Conservation (phyloP, 2,888 invertebrate genomes). For the Diloba caeruleocephala region DNA sequence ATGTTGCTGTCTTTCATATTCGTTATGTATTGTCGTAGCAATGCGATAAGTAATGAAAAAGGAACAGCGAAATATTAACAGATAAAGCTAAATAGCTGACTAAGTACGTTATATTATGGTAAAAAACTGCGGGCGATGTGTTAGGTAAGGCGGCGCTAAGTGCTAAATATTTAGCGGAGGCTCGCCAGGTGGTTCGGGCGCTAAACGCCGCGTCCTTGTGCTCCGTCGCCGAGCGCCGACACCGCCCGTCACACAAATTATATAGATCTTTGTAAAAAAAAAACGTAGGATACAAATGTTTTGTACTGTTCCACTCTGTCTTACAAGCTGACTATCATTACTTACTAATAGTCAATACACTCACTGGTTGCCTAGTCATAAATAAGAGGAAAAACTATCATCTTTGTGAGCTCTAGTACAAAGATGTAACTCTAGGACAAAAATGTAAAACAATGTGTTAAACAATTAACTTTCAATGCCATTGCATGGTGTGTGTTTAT, state of each 20-base stretch:
- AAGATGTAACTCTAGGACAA: too few species aligned
- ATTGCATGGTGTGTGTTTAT: neutral
- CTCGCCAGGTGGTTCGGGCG: constrained; percentile 58
- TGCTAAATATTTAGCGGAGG: constrained; percentile 59
- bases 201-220: too few species aligned
- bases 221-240: constrained; percentile 7
- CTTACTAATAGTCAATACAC: neutral
- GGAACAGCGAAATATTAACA: neutral
- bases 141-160: constrained; percentile 41
- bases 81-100: neutral
- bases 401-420: constrained; percentile 6
- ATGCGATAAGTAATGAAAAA: neutral
- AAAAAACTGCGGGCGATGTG: neutral
- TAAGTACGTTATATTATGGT: neutral
- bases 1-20: neutral
- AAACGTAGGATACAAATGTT: constrained; percentile 19
- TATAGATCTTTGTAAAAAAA: constrained; percentile 43
- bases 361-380: neutral
- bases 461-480: constrained; percentile 16
- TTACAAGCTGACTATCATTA: constrained; percentile 17
- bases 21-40: neutral
- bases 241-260: constrained; percentile 14
- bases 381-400: constrained; percentile 1
- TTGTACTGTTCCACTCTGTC: constrained; percentile 15
- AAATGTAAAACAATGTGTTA: constrained; percentile 5